Base-by-base conservation (phyloP, 2,113 vertebrate genomes). In the Rostratula benghalensis region DNA sequence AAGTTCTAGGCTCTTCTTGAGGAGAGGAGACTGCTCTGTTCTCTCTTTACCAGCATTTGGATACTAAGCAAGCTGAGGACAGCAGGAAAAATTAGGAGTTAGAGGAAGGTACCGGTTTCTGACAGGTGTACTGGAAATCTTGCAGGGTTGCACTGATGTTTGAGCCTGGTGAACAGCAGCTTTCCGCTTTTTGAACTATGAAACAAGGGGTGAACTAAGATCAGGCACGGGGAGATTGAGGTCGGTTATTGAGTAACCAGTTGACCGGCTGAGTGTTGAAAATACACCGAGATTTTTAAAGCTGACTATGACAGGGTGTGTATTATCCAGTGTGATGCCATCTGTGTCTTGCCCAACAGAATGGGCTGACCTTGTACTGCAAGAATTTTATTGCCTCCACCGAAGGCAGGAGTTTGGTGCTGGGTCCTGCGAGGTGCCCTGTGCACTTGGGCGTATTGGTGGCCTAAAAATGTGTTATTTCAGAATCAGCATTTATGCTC, bases 101-200 rank as follows among this genome's bases (percentile, higher is more conserved):
- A 19, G 45, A 51, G 39, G 57, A 61, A 65, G 11, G n/a, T 63
- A 17, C 7, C 37, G 6, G 10, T 71, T 84, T 59, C n/a, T 89
- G 31, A 65, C 3, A 2, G 1, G 3, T 31, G 0, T 24, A 6
- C 51, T 46, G 20, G 35, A 67, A 74, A 22, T 53, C 31, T 4
- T 7, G 0, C 35, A 3, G 33, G 22, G 22, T 56, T 33, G 28
- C 33, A 25, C 39, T 50, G 78, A 33, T 30, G 50, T 46, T 37
- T 24, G 33, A 37, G n/a, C 2, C 2, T 12, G 37, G n/a, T 41
- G 57, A 41, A 45, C 27, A 25, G 50, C 54, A 37, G 46, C 31
- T 86, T 67, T 64, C 10, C 54, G 63, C 37, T 51, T 83, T 74
- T 74, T 78, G 30, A 70, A 15, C 35, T 33, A 0, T 60, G 39